Conservation (phyloP, 2,888 invertebrate genomes). For the Lepidochitona cinerea region DNA sequence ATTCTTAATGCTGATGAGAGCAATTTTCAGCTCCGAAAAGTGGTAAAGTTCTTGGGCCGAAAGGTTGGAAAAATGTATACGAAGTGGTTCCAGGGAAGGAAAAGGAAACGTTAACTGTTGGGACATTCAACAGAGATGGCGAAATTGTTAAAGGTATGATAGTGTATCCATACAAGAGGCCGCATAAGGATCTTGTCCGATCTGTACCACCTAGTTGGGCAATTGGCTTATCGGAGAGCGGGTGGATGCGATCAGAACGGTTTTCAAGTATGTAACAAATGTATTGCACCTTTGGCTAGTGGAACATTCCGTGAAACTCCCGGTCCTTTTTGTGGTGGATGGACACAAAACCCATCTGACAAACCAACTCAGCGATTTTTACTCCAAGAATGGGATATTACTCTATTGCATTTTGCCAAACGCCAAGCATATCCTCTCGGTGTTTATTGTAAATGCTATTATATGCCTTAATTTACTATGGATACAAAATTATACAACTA, state of each 20-base stretch:
- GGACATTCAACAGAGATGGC: neutral
- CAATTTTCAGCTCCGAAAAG: neutral
- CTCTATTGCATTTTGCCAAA: conserved; percentile 25
- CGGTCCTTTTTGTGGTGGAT: neutral
- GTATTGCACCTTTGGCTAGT: neutral
- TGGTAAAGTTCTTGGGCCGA: neutral
- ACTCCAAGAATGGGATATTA: conserved; percentile 16
- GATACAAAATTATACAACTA: too few relatives aligned
- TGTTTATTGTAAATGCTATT: too few relatives aligned
- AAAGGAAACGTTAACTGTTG: neutral
- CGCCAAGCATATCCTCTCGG: too few relatives aligned
- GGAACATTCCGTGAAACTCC: neutral
- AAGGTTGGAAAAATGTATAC: conserved; percentile 11
- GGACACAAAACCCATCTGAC: conserved; percentile 1
- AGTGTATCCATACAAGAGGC: neutral
- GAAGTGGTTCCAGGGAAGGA: conserved; percentile 13
- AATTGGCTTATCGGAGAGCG: neutral
- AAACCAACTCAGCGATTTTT: neutral
- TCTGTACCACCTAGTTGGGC: neutral
- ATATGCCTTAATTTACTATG: too few relatives aligned
- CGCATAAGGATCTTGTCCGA: neutral
- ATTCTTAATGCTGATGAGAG: neutral
- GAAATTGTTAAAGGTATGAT: neutral
- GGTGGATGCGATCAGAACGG: neutral
- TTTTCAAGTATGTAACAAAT: neutral